Conservation (phyloP, 2,113 vertebrate genomes). For the Colossoma macropomum region DNA sequence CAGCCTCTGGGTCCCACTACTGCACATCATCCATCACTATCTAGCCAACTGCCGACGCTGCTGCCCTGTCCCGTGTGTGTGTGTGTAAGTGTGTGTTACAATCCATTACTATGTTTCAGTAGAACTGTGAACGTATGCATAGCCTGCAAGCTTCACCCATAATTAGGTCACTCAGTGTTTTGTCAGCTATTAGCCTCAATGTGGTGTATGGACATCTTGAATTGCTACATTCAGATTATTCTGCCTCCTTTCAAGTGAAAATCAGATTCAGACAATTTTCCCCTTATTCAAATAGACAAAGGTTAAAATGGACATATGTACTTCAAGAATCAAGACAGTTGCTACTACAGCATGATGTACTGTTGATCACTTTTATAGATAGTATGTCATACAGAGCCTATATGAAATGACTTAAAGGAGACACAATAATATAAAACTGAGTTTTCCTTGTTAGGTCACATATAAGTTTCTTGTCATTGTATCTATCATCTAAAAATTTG, state of each 20-base stretch:
- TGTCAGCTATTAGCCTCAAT: constrained; percentile 14
- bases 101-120: constrained; percentile 46
- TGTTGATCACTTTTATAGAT: too few relatives aligned
- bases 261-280: background rate
- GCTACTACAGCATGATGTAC: too few relatives aligned
- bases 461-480: too few relatives aligned
- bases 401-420: too few relatives aligned
- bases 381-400: too few relatives aligned
- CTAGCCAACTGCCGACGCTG: constrained; percentile 36
- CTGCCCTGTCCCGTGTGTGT: constrained; percentile 34
- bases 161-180: constrained; percentile 38
- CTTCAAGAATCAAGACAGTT: background rate
- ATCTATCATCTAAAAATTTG: too few relatives aligned
- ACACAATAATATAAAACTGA: too few relatives aligned
- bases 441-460: too few relatives aligned
- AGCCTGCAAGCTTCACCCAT: constrained; percentile 23
- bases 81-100: constrained; percentile 30
- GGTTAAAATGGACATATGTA: background rate
- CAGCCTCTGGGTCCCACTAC: constrained; percentile 30
- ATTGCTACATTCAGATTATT: background rate
- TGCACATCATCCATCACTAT: constrained; percentile 51
- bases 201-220: background rate
- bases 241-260: background rate
- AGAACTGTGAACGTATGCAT: constrained; percentile 34
- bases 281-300: background rate